A percentile compares a stretch with the other conserved stretches of the same genome.
phyloP scores from a whole-genome alignment of 2,113 vertebrate species.

The Hippocampus barbouri region DNA sequence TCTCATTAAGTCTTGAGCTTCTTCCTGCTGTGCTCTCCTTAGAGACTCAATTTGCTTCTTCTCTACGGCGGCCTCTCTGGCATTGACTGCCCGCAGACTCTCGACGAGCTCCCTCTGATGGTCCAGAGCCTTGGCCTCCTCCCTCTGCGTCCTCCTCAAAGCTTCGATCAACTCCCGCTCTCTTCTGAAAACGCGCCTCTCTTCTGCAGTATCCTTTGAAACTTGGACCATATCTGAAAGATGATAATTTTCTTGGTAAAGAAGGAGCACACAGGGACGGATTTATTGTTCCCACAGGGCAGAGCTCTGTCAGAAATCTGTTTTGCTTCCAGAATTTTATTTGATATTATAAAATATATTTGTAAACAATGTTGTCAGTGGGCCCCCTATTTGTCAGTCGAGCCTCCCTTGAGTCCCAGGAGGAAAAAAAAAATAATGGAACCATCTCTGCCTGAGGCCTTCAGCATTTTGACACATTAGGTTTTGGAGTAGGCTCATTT shows the following conservation, averaged over 20 bases:
- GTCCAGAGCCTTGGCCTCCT: conserved; percentile 61
- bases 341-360: too few relatives aligned
- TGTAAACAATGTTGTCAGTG: too few relatives aligned
- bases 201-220: conserved; percentile 11
- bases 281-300: too few relatives aligned
- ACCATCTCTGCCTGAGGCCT: too few relatives aligned
- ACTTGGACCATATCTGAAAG: conserved; percentile 7
- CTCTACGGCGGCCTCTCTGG: conserved; percentile 58
- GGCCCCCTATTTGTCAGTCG: too few relatives aligned
- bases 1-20: conserved; percentile 46
- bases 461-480: too few relatives aligned
- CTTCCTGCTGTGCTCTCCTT: conserved; percentile 59
- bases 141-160: conserved; percentile 62
- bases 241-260: not conserved
- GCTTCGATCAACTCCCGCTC: conserved; percentile 63
- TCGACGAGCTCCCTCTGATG: conserved; percentile 63
- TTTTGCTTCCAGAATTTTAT: too few relatives aligned
- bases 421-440: too few relatives aligned
- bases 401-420: too few relatives aligned
- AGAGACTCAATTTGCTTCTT: conserved; percentile 53
- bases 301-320: too few relatives aligned
- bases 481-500: too few relatives aligned
- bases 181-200: conserved; percentile 38
- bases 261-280: not conserved
- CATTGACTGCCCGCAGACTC: conserved; percentile 39